Conservation (phyloP, 2,797 vertebrate genomes). For the Sciaenops ocellatus region DNA sequence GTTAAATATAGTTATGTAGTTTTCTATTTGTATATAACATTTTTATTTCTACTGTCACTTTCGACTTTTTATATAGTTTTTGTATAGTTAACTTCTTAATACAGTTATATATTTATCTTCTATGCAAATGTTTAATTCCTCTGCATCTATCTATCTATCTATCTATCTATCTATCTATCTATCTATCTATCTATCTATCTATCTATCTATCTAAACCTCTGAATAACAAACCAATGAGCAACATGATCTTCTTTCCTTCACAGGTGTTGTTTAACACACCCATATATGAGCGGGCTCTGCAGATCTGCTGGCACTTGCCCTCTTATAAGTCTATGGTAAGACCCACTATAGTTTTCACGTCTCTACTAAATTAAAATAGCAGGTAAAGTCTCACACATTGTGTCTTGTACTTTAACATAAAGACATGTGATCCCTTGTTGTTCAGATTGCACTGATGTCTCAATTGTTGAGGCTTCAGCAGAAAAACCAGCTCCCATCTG, state of each 20-base stretch:
- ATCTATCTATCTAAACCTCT: background rate
- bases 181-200: no score
- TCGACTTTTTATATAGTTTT: no score
- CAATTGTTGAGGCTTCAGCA: background rate
- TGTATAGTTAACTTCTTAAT: no score
- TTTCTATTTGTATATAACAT: no score
- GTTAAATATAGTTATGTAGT: no score
- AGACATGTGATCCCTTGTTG: background rate
- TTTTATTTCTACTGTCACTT: no score
- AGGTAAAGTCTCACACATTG: background rate
- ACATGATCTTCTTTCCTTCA: background rate
- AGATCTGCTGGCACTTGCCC: background rate
- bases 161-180: no score
- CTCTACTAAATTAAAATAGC: background rate
- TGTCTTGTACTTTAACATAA: background rate
- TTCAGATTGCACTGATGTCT: background rate
- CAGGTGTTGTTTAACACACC: constrained; percentile 9
- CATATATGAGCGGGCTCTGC: background rate
- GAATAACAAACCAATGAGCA: background rate
- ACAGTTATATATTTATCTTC: no score
- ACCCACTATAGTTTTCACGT: background rate
- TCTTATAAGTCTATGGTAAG: constrained; percentile 1
- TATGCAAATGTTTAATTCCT: no score
- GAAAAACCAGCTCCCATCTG: background rate
- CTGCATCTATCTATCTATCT: no score